Evolutionary conservation across 2,113 vertebrate genomes (phyloP).

Genomic region (Nanger granti): DNA sequence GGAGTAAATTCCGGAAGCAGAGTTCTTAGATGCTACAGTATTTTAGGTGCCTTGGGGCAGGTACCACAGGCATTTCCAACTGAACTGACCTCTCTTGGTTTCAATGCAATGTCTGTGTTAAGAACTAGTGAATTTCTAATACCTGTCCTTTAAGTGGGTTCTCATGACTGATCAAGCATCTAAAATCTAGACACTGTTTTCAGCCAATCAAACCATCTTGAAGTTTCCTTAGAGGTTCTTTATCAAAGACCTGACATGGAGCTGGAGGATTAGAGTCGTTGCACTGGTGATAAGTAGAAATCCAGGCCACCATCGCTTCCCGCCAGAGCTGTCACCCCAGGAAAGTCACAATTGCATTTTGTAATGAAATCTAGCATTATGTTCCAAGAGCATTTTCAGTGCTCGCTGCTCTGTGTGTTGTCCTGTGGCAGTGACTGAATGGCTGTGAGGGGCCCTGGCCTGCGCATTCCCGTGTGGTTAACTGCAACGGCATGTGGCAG

Average conservation of each 20-base stretch:
- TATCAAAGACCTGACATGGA: slow-evolving; percentile 29
- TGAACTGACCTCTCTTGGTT: background rate
- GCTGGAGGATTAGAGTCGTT: background rate
- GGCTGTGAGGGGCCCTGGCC: background rate
- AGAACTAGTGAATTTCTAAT: background rate
- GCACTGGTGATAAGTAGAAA: slow-evolving; percentile 34
- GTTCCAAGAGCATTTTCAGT: slow-evolving; percentile 9
- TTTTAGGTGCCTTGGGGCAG: background rate
- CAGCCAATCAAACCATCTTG: background rate
- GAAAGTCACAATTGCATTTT: slow-evolving; percentile 42
- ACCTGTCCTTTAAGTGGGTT: background rate
- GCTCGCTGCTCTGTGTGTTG: background rate
- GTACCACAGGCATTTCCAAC: background rate
- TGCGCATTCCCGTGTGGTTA: slow-evolving; percentile 21
- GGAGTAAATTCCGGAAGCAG: background rate
- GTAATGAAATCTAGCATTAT: slow-evolving; percentile 31
- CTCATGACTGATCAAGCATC: background rate
- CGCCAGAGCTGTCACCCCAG: slow-evolving; percentile 23
- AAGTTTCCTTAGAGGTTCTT: slow-evolving; percentile 21
- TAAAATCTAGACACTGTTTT: background rate
- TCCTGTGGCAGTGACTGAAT: background rate
- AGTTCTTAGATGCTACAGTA: background rate
- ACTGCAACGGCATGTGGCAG: slow-evolving; percentile 31
- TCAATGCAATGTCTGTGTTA: background rate
- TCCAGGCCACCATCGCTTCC: background rate